Evolutionary conservation across 92 coral and sea anemone genomes (phyloP), one percentile per base, ranked within the genome.

Genomic region (Porites lobata): DNA sequence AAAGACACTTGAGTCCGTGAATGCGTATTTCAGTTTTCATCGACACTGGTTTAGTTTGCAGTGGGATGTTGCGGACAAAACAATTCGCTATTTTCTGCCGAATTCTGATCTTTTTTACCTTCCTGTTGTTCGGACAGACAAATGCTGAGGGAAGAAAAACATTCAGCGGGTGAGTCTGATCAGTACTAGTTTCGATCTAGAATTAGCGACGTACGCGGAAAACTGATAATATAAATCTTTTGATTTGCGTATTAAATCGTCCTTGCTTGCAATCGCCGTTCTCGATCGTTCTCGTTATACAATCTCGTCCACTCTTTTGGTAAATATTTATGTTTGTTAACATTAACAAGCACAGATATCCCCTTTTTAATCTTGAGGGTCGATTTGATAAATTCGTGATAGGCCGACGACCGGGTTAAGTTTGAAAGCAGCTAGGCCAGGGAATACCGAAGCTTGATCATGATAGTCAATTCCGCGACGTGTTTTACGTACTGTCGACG

Each of bases 91-190:
- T 38, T 29, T 38, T 70, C 68, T 82, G 78, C 19, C 78, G 57
- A 57, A 70, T 57, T 69, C 7, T 82, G 43, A 59, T 47, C 8
- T 11, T 69, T 10, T 2, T 82, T 14, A 13, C 58, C 8, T 32
- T 43, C 24, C 18, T 58, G 77, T 59, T 29, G 32, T 82, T 50
- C 3, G 56, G 58, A 19, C 70, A 82, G 58, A 6, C 78, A 11
- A 70, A 43, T 11, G 1, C 1, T 6, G 78, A 53, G 50, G 24
- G 43, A 32, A 22, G 69, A 71, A 50, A 9, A 3, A 57, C 57
- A 14, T 82, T 54, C 8, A 20, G 58, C n/a, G 58, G 86, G 86
- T 82, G 18, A 82, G 86, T 70, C 9, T 1, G n/a, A 7, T 4
- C 54, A 17, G 18, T 15, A 43, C 50, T 54, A 56, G 65, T 21